Evolutionary conservation across 2,888 invertebrate genomes (phyloP).

Genomic region (Anorthoa munda): DNA sequence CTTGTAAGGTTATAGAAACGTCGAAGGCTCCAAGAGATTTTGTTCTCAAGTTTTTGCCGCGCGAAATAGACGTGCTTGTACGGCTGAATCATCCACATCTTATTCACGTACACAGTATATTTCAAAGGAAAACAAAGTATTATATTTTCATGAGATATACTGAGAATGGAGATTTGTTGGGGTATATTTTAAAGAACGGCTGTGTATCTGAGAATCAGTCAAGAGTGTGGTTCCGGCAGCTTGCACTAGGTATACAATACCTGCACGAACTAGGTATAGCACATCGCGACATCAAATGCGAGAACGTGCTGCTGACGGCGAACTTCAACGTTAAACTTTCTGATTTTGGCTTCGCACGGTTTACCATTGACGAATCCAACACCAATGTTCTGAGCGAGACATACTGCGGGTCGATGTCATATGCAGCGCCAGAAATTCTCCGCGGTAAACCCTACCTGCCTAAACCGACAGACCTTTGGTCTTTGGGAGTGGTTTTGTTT

Average conservation of each 20-base stretch:
- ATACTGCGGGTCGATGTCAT: slow-evolving; percentile 96
- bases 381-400: slow-evolving; percentile 93
- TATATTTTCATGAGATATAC: slow-evolving; percentile 95
- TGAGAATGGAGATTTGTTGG: slow-evolving; percentile 95
- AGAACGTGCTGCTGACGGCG: slow-evolving; percentile 93
- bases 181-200: slow-evolving; percentile 93
- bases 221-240: slow-evolving; percentile 93
- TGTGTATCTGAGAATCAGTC: slow-evolving; percentile 93
- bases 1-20: slow-evolving; percentile 95
- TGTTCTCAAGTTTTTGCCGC: slow-evolving; percentile 94
- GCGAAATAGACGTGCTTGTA: slow-evolving; percentile 95
- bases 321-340: slow-evolving; percentile 95
- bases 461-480: slow-evolving; percentile 95
- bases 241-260: slow-evolving; percentile 93
- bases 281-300: slow-evolving; percentile 96
- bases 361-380: slow-evolving; percentile 82
- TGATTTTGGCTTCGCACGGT: slow-evolving; percentile 95
- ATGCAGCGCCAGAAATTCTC: slow-evolving; percentile 96
- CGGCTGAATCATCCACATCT: slow-evolving; percentile 95
- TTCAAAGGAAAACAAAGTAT: slow-evolving; percentile 93
- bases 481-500: slow-evolving; percentile 94
- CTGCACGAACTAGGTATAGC: slow-evolving; percentile 94
- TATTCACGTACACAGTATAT: slow-evolving; percentile 95
- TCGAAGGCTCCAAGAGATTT: slow-evolving; percentile 94
- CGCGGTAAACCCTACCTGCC: slow-evolving; percentile 94